phyloP scores from a whole-genome alignment of 2,113 vertebrate genomes.

The Larimichthys polyactis region DNA sequence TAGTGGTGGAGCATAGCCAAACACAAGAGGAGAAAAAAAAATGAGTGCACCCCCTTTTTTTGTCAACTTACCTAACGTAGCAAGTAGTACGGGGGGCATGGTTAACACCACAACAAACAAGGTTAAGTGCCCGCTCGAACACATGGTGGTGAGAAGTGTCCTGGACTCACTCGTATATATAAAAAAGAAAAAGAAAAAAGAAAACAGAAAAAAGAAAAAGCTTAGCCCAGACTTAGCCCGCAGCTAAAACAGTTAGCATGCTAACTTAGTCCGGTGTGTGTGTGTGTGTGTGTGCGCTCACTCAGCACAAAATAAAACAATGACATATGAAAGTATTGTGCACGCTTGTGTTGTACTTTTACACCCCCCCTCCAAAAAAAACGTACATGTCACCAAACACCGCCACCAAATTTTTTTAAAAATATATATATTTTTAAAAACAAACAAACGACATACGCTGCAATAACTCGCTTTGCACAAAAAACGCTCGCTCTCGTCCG shows the following conservation, averaged over 20 bases:
- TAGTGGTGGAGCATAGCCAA: slow-evolving; percentile 2
- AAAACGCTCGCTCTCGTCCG: slow-evolving; percentile 25
- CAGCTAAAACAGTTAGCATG: slow-evolving; percentile 76
- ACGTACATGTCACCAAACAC: not conserved
- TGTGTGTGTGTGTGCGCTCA: slow-evolving; percentile 42
- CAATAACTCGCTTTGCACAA: slow-evolving; percentile 34
- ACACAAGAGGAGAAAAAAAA: slow-evolving; percentile 27
- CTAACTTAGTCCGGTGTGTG: slow-evolving; percentile 72
- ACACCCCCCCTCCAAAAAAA: not conserved
- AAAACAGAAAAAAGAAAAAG: too few species aligned
- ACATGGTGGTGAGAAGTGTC: slow-evolving; percentile 45
- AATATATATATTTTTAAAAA: not conserved
- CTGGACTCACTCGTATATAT: slow-evolving; percentile 38
- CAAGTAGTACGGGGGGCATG: not conserved
- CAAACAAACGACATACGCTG: slow-evolving; percentile 21
- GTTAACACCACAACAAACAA: slow-evolving; percentile 18
- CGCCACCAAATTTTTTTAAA: too few species aligned
- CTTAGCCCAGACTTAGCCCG: slow-evolving; percentile 44
- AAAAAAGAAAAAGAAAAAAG: not conserved
- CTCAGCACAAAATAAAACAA: slow-evolving; percentile 72
- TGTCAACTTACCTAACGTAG: slow-evolving; percentile 17
- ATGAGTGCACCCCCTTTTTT: not conserved
- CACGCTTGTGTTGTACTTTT: slow-evolving; percentile 23
- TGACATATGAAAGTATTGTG: slow-evolving; percentile 64
- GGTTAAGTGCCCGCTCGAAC: slow-evolving; percentile 39